Conservation (phyloP, 2,888 invertebrate species). For the Darwinula stevensoni region DNA sequence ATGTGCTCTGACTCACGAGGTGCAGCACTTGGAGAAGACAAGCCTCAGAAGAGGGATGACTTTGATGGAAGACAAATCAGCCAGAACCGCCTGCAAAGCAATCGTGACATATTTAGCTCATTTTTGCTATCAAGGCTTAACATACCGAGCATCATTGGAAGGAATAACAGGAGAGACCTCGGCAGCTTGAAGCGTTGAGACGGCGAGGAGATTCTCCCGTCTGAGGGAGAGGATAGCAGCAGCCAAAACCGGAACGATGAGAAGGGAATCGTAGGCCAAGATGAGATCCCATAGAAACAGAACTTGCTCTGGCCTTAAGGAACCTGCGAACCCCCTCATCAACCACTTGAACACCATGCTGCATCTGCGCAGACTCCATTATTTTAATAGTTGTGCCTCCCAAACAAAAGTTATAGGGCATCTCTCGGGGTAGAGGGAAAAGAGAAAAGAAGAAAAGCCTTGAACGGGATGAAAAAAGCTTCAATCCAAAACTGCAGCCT, state of each 20-base stretch:
- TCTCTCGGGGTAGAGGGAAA: conserved; percentile 8
- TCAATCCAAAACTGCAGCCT: no score
- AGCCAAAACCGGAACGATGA: conserved; percentile 58
- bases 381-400: no score
- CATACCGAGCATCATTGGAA: no score
- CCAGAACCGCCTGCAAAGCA: conserved; percentile 33
- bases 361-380: conserved; percentile 33
- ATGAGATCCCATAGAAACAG: conserved; percentile 73
- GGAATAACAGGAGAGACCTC: conserved; percentile 21
- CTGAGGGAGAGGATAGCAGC: conserved; percentile 55
- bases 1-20: no score
- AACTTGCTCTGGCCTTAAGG: conserved; percentile 68
- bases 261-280: conserved; percentile 67
- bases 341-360: conserved; percentile 84
- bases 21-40: conserved; percentile 20
- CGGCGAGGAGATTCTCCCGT: conserved; percentile 42
- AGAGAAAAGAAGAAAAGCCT: not conserved
- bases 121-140: no score
- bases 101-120: no score
- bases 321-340: conserved; percentile 83
- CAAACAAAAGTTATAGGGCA: conserved; percentile 1
- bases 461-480: not conserved
- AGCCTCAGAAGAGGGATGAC: conserved; percentile 56
- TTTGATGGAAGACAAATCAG: conserved; percentile 57
- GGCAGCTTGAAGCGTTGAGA: conserved; percentile 38